Percentiles rank a stretch among this genome's conserved stretches.
phyloP scores from a whole-genome alignment of 2,888 invertebrate genomes.

The Chrysolina americana region DNA sequence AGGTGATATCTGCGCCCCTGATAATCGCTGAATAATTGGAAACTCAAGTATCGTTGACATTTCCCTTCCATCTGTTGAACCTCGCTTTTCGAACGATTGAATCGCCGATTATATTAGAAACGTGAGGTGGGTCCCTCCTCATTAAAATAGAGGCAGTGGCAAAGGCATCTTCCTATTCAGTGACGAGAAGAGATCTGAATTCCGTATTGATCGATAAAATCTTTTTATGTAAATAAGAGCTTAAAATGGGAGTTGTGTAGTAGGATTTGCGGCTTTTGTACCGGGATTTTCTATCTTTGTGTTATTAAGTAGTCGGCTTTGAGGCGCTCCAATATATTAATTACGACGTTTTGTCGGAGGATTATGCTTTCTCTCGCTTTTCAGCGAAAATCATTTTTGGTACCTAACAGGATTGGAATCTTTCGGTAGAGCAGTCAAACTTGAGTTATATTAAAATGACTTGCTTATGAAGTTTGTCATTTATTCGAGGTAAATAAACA shows the following conservation, averaged over 20 bases:
- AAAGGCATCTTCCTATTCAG: not conserved
- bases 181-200: slow-evolving; percentile 11
- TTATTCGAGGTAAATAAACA: no score
- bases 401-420: not conserved
- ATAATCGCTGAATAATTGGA: not conserved
- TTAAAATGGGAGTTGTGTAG: slow-evolving; percentile 46
- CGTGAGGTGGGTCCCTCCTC: slow-evolving; percentile 10
- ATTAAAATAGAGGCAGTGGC: slow-evolving; percentile 30
- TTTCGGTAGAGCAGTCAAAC: not conserved
- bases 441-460: not conserved
- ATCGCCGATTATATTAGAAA: slow-evolving; percentile 1
- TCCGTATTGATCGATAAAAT: slow-evolving; percentile 45
- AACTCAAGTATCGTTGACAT: slow-evolving; percentile 1
- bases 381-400: not conserved
- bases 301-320: slow-evolving; percentile 50
- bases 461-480: not conserved
- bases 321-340: slow-evolving; percentile 50
- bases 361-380: slow-evolving; percentile 39
- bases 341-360: slow-evolving; percentile 50
- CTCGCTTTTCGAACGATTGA: slow-evolving; percentile 3
- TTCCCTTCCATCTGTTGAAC: slow-evolving; percentile 2
- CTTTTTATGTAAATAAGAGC: slow-evolving; percentile 53
- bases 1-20: not conserved
- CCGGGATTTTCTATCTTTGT: slow-evolving; percentile 45
- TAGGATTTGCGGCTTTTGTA: slow-evolving; percentile 54